A percentile compares a stretch with the other conserved stretches of the same genome.
phyloP scores from a whole-genome alignment of 2,888 invertebrate genomes.

The Sarcophaga carnaria region DNA sequence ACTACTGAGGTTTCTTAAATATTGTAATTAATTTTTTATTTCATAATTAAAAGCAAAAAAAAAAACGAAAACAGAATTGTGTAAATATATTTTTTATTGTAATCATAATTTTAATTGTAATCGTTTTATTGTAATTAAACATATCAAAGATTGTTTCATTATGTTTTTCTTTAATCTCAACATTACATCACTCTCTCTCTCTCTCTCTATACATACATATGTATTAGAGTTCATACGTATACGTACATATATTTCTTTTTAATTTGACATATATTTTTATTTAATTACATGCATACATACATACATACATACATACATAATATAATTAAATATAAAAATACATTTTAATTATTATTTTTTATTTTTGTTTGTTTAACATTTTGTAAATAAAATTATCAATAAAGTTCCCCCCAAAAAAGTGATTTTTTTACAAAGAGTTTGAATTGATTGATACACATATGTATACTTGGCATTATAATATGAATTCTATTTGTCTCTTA shows the following conservation, averaged over 20 bases:
- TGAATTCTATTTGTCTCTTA: no score
- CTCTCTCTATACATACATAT: background rate
- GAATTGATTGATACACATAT: background rate
- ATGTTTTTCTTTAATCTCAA: constrained; percentile 29
- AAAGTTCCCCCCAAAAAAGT: background rate
- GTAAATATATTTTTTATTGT: constrained; percentile 22
- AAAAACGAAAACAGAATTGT: background rate
- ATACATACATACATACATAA: no score
- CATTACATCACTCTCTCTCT: constrained; percentile 39
- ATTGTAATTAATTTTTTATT: no score
- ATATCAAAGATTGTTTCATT: constrained; percentile 45
- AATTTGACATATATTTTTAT: background rate
- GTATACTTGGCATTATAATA: background rate
- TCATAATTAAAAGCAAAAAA: no score
- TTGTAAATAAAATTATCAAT: background rate
- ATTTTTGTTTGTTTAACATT: background rate
- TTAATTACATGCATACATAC: no score
- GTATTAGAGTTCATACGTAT: constrained; percentile 5
- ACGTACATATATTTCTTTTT: background rate
- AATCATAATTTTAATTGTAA: background rate
- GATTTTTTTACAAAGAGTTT: background rate
- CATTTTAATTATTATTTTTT: no score
- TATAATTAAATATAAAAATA: no score
- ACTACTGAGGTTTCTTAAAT: no score
- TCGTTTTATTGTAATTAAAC: background rate